Evolutionary conservation across 2,888 invertebrate species (phyloP).

Genomic region (Melieria crassipennis): DNA sequence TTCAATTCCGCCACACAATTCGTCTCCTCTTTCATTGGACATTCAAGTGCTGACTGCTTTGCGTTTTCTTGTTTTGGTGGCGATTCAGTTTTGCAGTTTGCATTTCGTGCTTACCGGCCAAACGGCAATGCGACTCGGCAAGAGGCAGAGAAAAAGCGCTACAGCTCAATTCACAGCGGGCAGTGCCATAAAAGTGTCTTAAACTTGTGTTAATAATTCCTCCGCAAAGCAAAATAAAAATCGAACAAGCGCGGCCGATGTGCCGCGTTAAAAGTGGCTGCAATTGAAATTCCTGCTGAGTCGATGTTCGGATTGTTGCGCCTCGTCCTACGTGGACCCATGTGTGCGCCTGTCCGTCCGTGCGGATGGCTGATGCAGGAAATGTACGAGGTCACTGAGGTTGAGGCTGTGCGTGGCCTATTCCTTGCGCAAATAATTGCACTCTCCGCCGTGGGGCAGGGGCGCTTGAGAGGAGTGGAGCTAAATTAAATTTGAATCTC

Average conservation of each 20-base stretch:
- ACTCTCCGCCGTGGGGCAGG: not conserved
- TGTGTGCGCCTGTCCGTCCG: too few species aligned
- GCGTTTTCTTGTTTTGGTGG: too few species aligned
- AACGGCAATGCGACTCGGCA: too few species aligned
- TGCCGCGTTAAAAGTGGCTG: conserved; percentile 25
- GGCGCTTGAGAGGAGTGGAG: not conserved
- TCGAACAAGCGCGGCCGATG: conserved; percentile 3
- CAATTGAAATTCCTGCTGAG: conserved; percentile 38
- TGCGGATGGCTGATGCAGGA: too few species aligned
- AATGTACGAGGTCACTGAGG: not conserved
- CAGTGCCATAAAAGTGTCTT: conserved; percentile 65
- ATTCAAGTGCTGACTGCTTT: too few species aligned
- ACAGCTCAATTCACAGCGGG: conserved; percentile 65
- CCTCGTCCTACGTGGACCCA: too few species aligned
- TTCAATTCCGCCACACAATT: too few species aligned
- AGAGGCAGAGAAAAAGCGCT: conserved; percentile 51
- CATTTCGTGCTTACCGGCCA: too few species aligned
- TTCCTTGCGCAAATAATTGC: too few species aligned
- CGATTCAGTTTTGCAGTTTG: too few species aligned
- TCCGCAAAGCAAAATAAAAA: conserved; percentile 13
- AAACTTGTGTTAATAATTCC: conserved; percentile 65
- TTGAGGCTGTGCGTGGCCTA: not conserved
- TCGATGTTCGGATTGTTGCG: conserved; percentile 14
- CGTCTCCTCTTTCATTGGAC: too few species aligned
- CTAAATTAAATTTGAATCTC: not conserved